Base-by-base conservation (phyloP, 2,113 vertebrate genomes). In the Edolisoma coerulescens region DNA sequence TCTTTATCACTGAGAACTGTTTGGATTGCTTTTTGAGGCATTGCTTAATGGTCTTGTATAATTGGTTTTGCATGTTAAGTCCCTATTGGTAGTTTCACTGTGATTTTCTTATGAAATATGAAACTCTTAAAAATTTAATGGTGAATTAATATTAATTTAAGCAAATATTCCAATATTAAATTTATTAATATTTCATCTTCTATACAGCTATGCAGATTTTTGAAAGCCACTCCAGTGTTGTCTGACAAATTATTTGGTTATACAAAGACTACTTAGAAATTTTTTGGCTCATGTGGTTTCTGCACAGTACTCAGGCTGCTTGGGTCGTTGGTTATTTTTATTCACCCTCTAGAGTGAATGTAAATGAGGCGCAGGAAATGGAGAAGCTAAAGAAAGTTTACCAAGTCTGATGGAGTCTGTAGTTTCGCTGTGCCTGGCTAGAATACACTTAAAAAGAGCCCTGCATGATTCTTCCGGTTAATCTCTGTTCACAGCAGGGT, bases 121-220 rank as follows among this genome's bases (percentile, higher is more conserved):
- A 97, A 97, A 92, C 93, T 92, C 61, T 96, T 97, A 95, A 97
- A 98, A 97, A 85, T 95, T 97, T 97, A 96, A 97, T 97, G 56
- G 24, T 96, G 93, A 93, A 96, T 97, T 96, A 98, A 97, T 97
- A 97, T 98, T 97, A 97, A 98, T 98, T 98, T 97, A 97, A 97
- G 97, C 30, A 97, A 97, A 95, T 97, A 96, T 96, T 97, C 97
- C 96, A 97, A 96, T 97, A 95, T 96, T 92, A 95, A 63, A 89
- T 52, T 18, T 75, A 97, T 98, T 93, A 97, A 97, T 98, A 96
- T 97, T 98, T 98, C 53, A 97, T 98, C 67, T 96, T 65, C 84
- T 93, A 50, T 80, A 71, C 65, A 91, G 96, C 91, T 93, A 53
- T 80, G 92, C 71, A 94, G 93, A 82, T 96, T 98, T 97, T 95